These are phyloP conservation scores for Urocitellus parryii DNA, from an alignment of 2,113 vertebrate species.

Conservation along the genomic window DNA sequence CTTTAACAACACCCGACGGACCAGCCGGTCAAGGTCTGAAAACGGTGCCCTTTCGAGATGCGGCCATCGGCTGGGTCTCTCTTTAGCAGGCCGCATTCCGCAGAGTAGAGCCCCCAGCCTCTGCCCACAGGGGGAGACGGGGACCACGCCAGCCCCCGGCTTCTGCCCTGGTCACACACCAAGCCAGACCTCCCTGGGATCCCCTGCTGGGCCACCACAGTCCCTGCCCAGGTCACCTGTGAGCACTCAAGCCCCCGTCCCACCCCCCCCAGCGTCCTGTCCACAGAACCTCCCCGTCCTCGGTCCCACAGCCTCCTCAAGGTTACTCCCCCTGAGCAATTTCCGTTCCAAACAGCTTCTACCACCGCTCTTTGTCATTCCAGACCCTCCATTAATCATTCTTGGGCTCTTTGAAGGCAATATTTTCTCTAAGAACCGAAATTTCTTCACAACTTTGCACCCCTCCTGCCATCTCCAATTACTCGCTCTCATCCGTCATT, in stretches of 20 bases:
- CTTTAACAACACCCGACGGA: background rate
- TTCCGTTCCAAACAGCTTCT: constrained; percentile 48
- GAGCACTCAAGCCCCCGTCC: background rate
- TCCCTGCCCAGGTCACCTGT: accelerated
- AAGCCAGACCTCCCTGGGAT: background rate
- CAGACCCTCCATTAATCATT: constrained; percentile 78
- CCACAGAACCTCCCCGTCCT: background rate
- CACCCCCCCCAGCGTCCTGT: background rate
- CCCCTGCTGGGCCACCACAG: background rate
- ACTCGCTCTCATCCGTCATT: constrained; percentile 70
- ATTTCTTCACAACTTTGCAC: constrained; percentile 61
- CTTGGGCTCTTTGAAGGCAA: constrained; percentile 71
- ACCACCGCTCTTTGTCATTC: constrained; percentile 68
- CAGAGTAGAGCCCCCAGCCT: background rate
- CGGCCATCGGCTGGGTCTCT: background rate
- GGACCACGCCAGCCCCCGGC: too few species aligned
- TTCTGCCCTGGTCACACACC: background rate
- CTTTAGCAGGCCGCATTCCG: background rate
- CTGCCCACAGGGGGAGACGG: accelerated
- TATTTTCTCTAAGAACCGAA: constrained; percentile 75
- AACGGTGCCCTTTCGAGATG: accelerated
- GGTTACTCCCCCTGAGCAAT: constrained; percentile 53
- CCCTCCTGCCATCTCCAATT: constrained; percentile 71
- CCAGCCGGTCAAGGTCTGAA: background rate
- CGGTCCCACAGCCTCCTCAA: background rate